phyloP scores from a whole-genome alignment of 2,797 vertebrate species.

The Enteromius paludinosus region DNA sequence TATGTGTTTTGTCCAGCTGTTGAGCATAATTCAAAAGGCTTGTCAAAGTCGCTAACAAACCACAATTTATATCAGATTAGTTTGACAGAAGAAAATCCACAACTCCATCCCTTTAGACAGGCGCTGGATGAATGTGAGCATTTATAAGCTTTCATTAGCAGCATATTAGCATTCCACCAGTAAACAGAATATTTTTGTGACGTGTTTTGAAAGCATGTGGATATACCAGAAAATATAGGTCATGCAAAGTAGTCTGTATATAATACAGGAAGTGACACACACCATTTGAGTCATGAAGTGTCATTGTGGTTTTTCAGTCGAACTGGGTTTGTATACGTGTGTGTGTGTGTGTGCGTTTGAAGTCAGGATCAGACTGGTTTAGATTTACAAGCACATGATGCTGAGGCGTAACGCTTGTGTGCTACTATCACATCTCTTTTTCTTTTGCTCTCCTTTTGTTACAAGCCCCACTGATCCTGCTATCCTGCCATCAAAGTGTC shows the following conservation, averaged over 20 bases:
- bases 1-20: conserved; percentile 21
- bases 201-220: conserved; percentile 20
- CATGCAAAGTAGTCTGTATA: background rate
- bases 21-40: background rate
- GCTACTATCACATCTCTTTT: conserved; percentile 37
- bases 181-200: conserved; percentile 24
- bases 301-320: background rate
- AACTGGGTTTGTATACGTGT: conserved; percentile 10
- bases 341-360: conserved; percentile 17
- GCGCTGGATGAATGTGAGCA: background rate
- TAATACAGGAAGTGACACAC: conserved; percentile 15
- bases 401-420: conserved; percentile 43
- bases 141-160: conserved; percentile 5
- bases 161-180: background rate
- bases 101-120: background rate
- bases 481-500: background rate
- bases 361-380: conserved; percentile 46
- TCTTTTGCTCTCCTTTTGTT: conserved; percentile 12
- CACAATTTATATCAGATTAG: conserved; percentile 4
- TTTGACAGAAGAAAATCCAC: conserved; percentile 33
- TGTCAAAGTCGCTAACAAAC: conserved; percentile 2
- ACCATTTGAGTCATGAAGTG: conserved; percentile 24
- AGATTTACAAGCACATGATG: conserved; percentile 45
- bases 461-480: background rate
- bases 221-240: background rate